Percentiles rank a stretch among this genome's conserved stretches.
Conservation (phyloP, 2,113 vertebrate species). For the Lepidothrix coronata region DNA sequence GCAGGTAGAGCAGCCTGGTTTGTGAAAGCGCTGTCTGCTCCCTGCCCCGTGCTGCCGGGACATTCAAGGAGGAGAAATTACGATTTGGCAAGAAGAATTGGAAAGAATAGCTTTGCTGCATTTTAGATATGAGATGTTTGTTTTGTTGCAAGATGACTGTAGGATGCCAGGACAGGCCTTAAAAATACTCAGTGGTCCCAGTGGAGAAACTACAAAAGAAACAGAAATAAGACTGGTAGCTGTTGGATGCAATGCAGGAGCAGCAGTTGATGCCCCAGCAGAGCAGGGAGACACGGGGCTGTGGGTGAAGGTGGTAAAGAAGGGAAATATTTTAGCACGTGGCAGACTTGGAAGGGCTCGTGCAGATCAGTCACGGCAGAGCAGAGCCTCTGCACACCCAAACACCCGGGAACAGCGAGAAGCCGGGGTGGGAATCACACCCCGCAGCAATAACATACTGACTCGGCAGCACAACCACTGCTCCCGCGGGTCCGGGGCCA, state of each 20-base stretch:
- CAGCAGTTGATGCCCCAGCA: background rate
- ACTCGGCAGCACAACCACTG: rapidly evolving
- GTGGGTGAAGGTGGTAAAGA: rapidly evolving
- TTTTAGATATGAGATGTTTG: background rate
- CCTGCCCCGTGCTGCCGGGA: rapidly evolving
- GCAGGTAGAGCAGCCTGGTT: background rate
- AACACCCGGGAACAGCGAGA: rapidly evolving
- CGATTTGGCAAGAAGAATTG: background rate
- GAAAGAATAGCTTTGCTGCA: background rate
- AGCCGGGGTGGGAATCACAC: rapidly evolving
- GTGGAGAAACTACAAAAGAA: background rate
- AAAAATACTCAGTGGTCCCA: background rate
- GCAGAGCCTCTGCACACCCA: background rate
- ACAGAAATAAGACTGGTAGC: background rate
- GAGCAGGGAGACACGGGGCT: background rate
- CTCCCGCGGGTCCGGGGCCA: rapidly evolving
- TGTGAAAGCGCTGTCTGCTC: background rate
- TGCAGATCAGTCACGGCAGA: background rate
- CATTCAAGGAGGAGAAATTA: background rate
- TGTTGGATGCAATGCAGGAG: background rate
- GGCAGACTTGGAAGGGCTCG: background rate
- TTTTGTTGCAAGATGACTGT: background rate
- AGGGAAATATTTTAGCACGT: background rate
- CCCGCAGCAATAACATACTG: rapidly evolving
- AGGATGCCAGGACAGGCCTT: background rate